Base-by-base conservation (phyloP, 2,888 invertebrate species). In the Drosophila leonis region DNA sequence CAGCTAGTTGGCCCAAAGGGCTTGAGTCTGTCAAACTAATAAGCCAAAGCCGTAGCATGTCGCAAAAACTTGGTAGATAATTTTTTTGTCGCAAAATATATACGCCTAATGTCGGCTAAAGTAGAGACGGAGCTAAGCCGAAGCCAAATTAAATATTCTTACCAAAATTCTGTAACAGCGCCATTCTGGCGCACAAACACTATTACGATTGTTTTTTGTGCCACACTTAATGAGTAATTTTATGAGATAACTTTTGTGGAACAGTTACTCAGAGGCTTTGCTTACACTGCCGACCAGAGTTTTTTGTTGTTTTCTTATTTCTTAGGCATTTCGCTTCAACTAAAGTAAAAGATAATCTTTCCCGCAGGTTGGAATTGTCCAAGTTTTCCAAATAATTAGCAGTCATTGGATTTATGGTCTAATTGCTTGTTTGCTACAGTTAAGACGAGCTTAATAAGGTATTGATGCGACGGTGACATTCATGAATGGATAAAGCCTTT, bases 11-110 rank as follows among this genome's bases (percentile, higher is more conserved):
- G 12, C 20, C 27, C 51, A 24, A 46, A 41, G 49, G 54, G 35
- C 31, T 33, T 48, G 57, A 60, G 75, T 86, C 83, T 72, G 80
- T 57, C 83, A 73, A 72, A 70, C 67, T 69, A 77, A 75, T 75
- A 80, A 75, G 64, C 77, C 60, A 29, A 51, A 55, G 70, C 72
- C 61, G 62, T 57, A 63, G 59, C 68, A 76, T 49, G 33, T 33
- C 49, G 20, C 54, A 65, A 72, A 83, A 86, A 80, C 60, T 80
- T 79, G 75, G 51, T 63, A 62, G 54, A 73, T 70, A 42, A 73
- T 82, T 77, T 68, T 68, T 57, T 18, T 54, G 52, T 74, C 13
- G 24, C 63, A 80, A 60, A 67, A 63, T 62, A 33, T 46, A 69
- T 35, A 42, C 62, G 66, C 44, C 56, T 51, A 27, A 55, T 67